Evolutionary conservation across 2,888 invertebrate genomes (phyloP).

Genomic region (Camptogramma bilineatum): DNA sequence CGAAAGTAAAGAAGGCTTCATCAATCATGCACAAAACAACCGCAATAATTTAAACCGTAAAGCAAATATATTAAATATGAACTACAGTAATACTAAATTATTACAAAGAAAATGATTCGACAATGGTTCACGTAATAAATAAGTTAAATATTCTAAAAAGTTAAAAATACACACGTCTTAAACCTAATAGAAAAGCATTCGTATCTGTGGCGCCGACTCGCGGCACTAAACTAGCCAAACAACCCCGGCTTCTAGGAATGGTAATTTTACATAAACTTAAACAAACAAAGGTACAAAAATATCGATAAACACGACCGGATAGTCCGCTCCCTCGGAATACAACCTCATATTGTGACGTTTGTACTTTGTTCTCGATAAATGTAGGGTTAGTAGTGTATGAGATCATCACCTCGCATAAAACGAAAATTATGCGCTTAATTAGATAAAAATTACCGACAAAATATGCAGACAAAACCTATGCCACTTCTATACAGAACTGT

Average conservation of each 20-base stretch:
- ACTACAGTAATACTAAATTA: conserved; percentile 83
- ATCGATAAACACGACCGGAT: conserved; percentile 69
- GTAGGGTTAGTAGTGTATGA: conserved; percentile 81
- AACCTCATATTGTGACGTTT: conserved; percentile 61
- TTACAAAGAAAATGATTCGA: conserved; percentile 83
- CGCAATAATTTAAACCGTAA: conserved; percentile 79
- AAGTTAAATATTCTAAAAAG: conserved; percentile 85
- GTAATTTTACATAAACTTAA: conserved; percentile 71
- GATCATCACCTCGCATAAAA: conserved; percentile 80
- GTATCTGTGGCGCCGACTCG: conserved; percentile 59
- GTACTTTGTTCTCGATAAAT: conserved; percentile 81
- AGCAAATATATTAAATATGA: conserved; percentile 85
- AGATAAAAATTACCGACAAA: conserved; percentile 75
- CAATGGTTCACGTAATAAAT: conserved; percentile 84
- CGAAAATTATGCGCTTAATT: conserved; percentile 76
- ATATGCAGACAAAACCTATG: conserved; percentile 76
- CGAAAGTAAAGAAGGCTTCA: conserved; percentile 76
- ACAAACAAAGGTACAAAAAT: conserved; percentile 82
- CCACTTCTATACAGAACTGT: conserved; percentile 72
- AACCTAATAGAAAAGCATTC: conserved; percentile 84
- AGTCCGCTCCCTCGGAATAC: conserved; percentile 46
- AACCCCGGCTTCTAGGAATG: conserved; percentile 73
- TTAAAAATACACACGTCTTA: conserved; percentile 85
- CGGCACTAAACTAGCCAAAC: conserved; percentile 68
- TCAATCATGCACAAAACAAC: conserved; percentile 75